phyloP scores from a whole-genome alignment of 2,113 vertebrate species.

The Neoarius graeffei region DNA sequence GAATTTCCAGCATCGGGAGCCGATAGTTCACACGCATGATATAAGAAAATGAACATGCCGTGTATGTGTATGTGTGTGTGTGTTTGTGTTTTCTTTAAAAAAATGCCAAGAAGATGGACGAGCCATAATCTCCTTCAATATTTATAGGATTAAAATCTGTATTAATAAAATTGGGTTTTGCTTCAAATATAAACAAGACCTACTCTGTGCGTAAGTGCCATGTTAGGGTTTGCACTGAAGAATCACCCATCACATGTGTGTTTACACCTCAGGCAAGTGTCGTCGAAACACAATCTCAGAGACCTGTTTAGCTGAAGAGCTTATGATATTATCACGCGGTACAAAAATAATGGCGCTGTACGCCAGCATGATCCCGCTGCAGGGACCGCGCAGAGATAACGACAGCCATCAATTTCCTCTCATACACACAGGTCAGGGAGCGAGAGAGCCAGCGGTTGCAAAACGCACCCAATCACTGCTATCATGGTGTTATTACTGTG shows the following conservation, averaged over 20 bases:
- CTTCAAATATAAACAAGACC: not conserved
- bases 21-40: not conserved
- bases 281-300: conserved; percentile 25
- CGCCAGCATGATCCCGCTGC: conserved; percentile 27
- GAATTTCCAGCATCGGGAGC: conserved; percentile 37
- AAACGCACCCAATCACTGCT: conserved; percentile 33
- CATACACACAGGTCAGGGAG: conserved; percentile 32
- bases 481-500: conserved; percentile 40
- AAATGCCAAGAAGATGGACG: not conserved
- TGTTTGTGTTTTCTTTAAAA: not conserved
- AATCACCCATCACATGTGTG: conserved; percentile 20
- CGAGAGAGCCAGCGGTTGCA: conserved; percentile 27
- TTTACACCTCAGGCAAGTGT: conserved; percentile 22
- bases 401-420: conserved; percentile 36
- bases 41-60: not conserved
- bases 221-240: conserved; percentile 21
- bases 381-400: conserved; percentile 41
- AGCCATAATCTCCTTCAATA: not conserved
- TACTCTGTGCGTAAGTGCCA: not conserved
- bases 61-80: not conserved
- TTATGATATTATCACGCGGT: conserved; percentile 29
- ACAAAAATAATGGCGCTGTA: conserved; percentile 28
- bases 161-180: conserved; percentile 20
- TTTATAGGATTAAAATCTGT: conserved; percentile 15
- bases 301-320: conserved; percentile 42